phyloP scores from a whole-genome alignment of 2,113 vertebrate species.

The Cichladusa arquata region DNA sequence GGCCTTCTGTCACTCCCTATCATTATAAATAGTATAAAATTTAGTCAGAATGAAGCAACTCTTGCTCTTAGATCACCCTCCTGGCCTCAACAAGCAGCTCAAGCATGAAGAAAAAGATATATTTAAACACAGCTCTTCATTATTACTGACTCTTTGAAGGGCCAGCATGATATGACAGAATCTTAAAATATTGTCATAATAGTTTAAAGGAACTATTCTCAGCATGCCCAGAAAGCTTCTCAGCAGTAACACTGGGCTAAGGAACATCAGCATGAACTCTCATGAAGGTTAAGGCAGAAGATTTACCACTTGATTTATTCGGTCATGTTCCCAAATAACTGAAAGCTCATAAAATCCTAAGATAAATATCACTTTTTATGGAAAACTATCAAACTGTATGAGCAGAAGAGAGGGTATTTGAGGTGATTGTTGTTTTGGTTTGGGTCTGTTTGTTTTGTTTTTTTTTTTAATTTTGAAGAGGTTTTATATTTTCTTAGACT shows the following conservation, averaged over 20 bases:
- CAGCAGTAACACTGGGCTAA: neutral
- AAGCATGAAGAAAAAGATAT: neutral
- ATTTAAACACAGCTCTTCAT: neutral
- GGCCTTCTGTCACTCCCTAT: neutral
- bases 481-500: neutral
- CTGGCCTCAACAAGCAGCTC: neutral
- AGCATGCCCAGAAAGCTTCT: neutral
- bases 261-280: neutral
- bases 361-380: neutral
- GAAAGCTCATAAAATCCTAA: neutral
- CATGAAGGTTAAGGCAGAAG: neutral
- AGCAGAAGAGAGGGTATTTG: neutral
- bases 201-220: neutral
- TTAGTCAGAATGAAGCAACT: neutral
- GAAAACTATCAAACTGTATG: neutral
- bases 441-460: too few species aligned
- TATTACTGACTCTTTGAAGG: neutral
- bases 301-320: slow-evolving; percentile 35
- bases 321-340: neutral
- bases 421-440: too few species aligned
- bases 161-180: neutral
- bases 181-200: neutral
- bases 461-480: neutral
- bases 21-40: neutral
- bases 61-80: neutral